Evolutionary conservation across 2,888 invertebrate genomes (phyloP).

Genomic region (Parnassius apollo): DNA sequence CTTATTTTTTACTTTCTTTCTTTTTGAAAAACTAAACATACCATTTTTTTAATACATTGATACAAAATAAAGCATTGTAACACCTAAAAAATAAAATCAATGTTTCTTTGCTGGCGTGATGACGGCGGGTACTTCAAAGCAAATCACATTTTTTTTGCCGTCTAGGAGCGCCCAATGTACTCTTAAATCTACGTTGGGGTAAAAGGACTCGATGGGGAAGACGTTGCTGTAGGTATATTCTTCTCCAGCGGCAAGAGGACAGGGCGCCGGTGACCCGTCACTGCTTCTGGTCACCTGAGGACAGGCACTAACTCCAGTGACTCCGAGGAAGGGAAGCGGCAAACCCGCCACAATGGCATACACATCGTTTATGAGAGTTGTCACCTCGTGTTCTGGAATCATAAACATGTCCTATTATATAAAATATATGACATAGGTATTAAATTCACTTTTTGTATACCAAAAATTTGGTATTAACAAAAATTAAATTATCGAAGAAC

Average conservation of each 20-base stretch:
- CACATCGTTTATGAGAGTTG: conserved; percentile 79
- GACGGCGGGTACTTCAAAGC: conserved; percentile 85
- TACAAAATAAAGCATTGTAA: conserved; percentile 5
- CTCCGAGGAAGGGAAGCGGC: conserved; percentile 86
- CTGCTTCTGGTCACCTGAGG: conserved; percentile 53
- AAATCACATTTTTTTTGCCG: conserved; percentile 71
- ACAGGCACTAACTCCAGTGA: conserved; percentile 85
- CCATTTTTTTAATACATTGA: conserved; percentile 1
- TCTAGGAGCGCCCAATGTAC: conserved; percentile 83
- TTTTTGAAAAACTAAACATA: neutral
- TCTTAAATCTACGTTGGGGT: conserved; percentile 68
- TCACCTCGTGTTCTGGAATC: conserved; percentile 69
- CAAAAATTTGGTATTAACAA: too few relatives aligned
- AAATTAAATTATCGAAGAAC: too few relatives aligned
- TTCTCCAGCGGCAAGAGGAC: conserved; percentile 83
- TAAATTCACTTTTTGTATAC: too few relatives aligned
- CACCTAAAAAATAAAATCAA: conserved; percentile 4
- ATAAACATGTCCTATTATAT: conserved; percentile 1
- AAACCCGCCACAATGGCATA: conserved; percentile 72
- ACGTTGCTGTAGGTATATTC: conserved; percentile 85
- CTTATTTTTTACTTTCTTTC: neutral
- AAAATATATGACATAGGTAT: too few relatives aligned
- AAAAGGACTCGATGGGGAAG: conserved; percentile 71
- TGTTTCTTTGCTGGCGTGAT: conserved; percentile 51
- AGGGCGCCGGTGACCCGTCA: conserved; percentile 78